Evolutionary conservation across 2,888 invertebrate genomes (phyloP), one percentile per base, ranked within the genome.

Genomic region (Amphipyra tragopoginis): DNA sequence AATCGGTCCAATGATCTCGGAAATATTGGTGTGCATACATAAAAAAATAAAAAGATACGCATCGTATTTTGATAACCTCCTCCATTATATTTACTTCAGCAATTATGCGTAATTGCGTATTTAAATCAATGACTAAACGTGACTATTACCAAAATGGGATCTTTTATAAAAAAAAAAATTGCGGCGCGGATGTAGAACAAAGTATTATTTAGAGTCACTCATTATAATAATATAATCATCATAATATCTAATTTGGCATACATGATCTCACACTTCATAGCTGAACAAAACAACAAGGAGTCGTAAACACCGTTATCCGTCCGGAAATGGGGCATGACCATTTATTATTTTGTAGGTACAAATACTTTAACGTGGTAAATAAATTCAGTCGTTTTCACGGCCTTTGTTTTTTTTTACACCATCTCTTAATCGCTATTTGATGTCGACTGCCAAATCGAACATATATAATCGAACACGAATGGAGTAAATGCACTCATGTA

Each of bases 401-500:
- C 58, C 73, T 66, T 74, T 77, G 77, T 77, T 81, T 62, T 66
- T n/a, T 60, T 61, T 51, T 58, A 67, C 38, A 21, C 71, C 63
- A 76, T 77, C 62, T 72, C 55, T 67, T 73, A 68, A 76, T 75
- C 73, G 72, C 63, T 71, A 74, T 72, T 73, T 61, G 48, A 70
- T 65, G 61, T 73, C 70, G 79, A 79, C 81, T 78, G 72, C 80
- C 75, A 72, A 82, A 84, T 81, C 79, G 77, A 79, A 79, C 76
- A 56, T 75, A 73, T 59, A 81, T 85, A 86, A 87, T 89, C 84
- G 82, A 86, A 87, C 80, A 81, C 82, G 84, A 88, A 88, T 89
- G 86, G 80, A 91, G 90, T 92, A 92, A 93, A 91, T 92, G 88
- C 89, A 91, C 84, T 90, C 81, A 80, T 82, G 85, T 92, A 83